Percentiles rank a stretch among this genome's conserved stretches.
phyloP scores from a whole-genome alignment of 2,888 invertebrate genomes.

The Falcaria lacertinaria region DNA sequence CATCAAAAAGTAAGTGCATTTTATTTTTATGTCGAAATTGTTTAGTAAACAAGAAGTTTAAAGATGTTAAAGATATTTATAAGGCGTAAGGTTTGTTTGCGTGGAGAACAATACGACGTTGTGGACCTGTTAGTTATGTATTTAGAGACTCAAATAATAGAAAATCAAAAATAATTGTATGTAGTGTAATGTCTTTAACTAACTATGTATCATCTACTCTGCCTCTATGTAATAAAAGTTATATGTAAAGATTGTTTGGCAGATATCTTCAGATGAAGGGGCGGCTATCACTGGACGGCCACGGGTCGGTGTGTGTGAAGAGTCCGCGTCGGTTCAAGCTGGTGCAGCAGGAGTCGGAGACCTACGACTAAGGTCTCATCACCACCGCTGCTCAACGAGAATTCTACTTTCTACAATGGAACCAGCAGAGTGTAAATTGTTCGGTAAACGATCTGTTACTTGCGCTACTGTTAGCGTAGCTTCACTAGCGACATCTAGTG shows the following conservation, averaged over 20 bases:
- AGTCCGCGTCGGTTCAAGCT: constrained; percentile 93
- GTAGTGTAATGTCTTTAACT: no score
- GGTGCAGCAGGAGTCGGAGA: constrained; percentile 94
- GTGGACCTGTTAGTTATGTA: no score
- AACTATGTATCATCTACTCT: no score
- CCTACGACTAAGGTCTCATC: constrained; percentile 83
- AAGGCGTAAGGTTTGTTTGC: no score
- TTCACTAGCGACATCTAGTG: no score
- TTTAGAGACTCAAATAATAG: no score
- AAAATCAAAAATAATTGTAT: no score
- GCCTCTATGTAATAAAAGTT: no score
- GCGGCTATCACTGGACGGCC: constrained; percentile 84
- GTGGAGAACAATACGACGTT: no score
- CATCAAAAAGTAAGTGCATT: constrained; percentile 81
- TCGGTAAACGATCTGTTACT: not conserved
- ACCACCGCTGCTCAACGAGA: not conserved
- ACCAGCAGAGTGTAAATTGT: not conserved
- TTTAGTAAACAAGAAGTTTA: no score
- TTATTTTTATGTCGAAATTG: not conserved
- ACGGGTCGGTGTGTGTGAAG: constrained; percentile 90
- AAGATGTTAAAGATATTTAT: no score
- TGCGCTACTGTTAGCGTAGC: not conserved
- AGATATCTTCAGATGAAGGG: constrained; percentile 88
- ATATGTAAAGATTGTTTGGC: constrained; percentile 5
- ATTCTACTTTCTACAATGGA: no score